Evolutionary conservation across 2,888 invertebrate species (phyloP).

Genomic region (Sesia bembeciformis): DNA sequence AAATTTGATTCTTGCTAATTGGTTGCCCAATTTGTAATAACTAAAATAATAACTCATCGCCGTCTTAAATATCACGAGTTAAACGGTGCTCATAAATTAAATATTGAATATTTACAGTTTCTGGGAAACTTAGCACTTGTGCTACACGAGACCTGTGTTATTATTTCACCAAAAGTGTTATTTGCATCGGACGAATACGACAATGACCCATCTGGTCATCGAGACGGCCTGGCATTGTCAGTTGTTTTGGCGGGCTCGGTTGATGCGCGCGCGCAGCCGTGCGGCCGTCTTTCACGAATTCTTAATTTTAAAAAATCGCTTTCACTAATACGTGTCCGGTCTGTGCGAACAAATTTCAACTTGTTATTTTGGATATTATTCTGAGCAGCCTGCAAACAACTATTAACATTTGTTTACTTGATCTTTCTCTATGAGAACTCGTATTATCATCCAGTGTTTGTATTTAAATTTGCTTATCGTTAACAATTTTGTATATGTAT

Average conservation of each 20-base stretch:
- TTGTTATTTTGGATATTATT: background rate
- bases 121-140: background rate
- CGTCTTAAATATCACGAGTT: too few relatives aligned
- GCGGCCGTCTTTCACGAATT: conserved; percentile 15
- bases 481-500: background rate
- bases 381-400: background rate
- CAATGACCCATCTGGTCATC: conserved; percentile 45
- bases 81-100: too few relatives aligned
- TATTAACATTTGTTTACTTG: conserved; percentile 2
- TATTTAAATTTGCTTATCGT: background rate
- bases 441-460: background rate
- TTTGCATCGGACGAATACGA: conserved; percentile 10
- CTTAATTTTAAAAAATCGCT: conserved; percentile 11
- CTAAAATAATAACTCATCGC: too few relatives aligned
- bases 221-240: conserved; percentile 59
- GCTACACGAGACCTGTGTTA: background rate
- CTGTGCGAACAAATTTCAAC: background rate
- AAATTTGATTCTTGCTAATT: too few relatives aligned
- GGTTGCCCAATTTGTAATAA: too few relatives aligned
- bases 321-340: conserved; percentile 7
- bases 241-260: conserved; percentile 58
- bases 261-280: conserved; percentile 42
- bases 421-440: background rate
- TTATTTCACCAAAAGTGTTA: conserved; percentile 11
- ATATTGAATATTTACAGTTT: background rate